Percentiles rank a stretch among this genome's conserved stretches.
phyloP scores from a whole-genome alignment of 1,140 invertebrate species.

The Cydia strobilella region DNA sequence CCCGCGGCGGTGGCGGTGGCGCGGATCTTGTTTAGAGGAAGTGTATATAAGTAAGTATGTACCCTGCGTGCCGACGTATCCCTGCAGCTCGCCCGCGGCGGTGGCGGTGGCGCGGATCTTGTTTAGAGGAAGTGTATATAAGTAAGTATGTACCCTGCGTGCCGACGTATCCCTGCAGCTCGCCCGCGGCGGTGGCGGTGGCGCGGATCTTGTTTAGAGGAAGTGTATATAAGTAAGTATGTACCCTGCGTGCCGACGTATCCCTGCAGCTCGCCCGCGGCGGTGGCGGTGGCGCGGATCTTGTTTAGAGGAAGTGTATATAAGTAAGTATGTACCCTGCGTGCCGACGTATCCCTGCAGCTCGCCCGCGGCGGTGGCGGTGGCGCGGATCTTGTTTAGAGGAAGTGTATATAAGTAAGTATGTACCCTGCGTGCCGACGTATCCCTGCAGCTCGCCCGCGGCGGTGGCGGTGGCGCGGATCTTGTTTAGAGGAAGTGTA shows the following conservation, averaged over 20 bases:
- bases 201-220: too few species aligned
- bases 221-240: too few species aligned
- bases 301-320: too few species aligned
- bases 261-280: conserved; percentile 91
- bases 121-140: too few species aligned
- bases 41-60: too few species aligned
- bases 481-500: too few species aligned
- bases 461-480: conserved; percentile 91
- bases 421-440: conserved; percentile 93
- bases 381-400: too few species aligned
- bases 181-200: conserved; percentile 91
- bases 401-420: too few species aligned
- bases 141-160: conserved; percentile 93
- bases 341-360: conserved; percentile 93
- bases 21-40: too few species aligned
- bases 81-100: conserved; percentile 91
- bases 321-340: too few species aligned
- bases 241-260: conserved; percentile 94
- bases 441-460: conserved; percentile 92
- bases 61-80: conserved; percentile 94
- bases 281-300: conserved; percentile 91
- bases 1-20: conserved; percentile 92
- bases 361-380: conserved; percentile 92
- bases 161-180: conserved; percentile 92
- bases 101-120: conserved; percentile 92